Evolutionary conservation across 2,888 invertebrate species (phyloP).

Genomic region (Xestobium rufovillosum): DNA sequence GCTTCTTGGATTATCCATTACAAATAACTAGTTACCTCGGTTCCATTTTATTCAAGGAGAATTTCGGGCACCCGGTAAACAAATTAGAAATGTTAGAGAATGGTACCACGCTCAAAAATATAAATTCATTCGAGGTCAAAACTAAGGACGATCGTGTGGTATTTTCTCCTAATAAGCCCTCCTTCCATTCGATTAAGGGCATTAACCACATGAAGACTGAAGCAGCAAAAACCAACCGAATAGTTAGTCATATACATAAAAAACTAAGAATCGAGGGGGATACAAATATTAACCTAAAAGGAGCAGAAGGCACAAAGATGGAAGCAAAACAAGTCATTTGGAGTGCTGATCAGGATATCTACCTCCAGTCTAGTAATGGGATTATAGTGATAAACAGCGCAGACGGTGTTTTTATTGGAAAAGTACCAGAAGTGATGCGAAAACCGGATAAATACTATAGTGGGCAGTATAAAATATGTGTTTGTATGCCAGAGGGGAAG

Average conservation of each 20-base stretch:
- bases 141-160: conserved; percentile 55
- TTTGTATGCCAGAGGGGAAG: conserved; percentile 84
- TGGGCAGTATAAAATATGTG: conserved; percentile 77
- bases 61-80: conserved; percentile 38
- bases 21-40: conserved; percentile 43
- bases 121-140: conserved; percentile 61
- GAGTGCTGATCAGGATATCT: conserved; percentile 72
- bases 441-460: conserved; percentile 35
- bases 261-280: conserved; percentile 62
- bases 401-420: conserved; percentile 65
- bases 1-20: conserved; percentile 50
- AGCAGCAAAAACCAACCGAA: conserved; percentile 61
- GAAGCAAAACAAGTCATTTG: conserved; percentile 66
- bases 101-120: conserved; percentile 61
- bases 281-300: conserved; percentile 59
- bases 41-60: conserved; percentile 35
- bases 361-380: conserved; percentile 68
- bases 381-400: conserved; percentile 62
- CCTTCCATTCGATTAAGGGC: conserved; percentile 62
- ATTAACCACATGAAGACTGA: conserved; percentile 58
- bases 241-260: conserved; percentile 65
- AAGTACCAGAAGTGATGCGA: conserved; percentile 59
- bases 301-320: conserved; percentile 71
- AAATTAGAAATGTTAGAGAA: conserved; percentile 54
- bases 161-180: conserved; percentile 69